Conservation (phyloP, 2,888 invertebrate species). For the Hofmannophila pseudospretella region DNA sequence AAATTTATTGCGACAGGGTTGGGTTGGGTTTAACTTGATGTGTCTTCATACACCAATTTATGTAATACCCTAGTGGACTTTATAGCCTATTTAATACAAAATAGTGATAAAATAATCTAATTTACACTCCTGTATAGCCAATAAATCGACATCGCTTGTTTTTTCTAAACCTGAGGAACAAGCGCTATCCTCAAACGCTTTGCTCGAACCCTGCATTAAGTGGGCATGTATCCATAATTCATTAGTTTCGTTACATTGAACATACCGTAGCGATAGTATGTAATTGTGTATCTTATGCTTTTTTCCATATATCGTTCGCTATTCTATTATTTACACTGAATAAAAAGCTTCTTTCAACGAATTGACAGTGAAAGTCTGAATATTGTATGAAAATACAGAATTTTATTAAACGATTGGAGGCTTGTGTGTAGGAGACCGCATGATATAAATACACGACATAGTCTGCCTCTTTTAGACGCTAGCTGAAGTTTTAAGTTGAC, state of each 20-base stretch:
- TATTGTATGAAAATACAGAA: slow-evolving; percentile 4
- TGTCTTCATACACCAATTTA: too few species aligned
- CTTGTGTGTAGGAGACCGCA: slow-evolving; percentile 57
- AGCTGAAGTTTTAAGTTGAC: too few species aligned
- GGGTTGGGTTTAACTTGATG: too few species aligned
- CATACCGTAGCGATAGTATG: slow-evolving; percentile 8
- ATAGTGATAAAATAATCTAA: too few species aligned
- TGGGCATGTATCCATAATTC: slow-evolving; percentile 11
- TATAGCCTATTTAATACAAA: too few species aligned
- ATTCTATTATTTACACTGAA: neutral
- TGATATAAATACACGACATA: slow-evolving; percentile 51
- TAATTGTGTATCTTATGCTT: slow-evolving; percentile 13
- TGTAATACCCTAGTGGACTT: too few species aligned
- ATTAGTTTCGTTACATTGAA: slow-evolving; percentile 8
- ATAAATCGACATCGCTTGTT: too few species aligned
- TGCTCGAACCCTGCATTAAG: slow-evolving; percentile 6
- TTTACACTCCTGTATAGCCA: too few species aligned
- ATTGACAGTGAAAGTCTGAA: slow-evolving; percentile 2
- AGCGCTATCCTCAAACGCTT: slow-evolving; percentile 9
- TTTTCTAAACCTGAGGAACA: too few species aligned
- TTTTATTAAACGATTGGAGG: slow-evolving; percentile 32
- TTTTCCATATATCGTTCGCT: slow-evolving; percentile 11
- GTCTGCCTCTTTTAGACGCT: slow-evolving; percentile 49
- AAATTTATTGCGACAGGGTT: too few species aligned
- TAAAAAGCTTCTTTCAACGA: slow-evolving; percentile 6